Percentiles rank a stretch among this genome's conserved stretches.
These are phyloP conservation scores for Steromphala cineraria DNA, from an alignment of 2,888 invertebrate species.

Conservation along the genomic window DNA sequence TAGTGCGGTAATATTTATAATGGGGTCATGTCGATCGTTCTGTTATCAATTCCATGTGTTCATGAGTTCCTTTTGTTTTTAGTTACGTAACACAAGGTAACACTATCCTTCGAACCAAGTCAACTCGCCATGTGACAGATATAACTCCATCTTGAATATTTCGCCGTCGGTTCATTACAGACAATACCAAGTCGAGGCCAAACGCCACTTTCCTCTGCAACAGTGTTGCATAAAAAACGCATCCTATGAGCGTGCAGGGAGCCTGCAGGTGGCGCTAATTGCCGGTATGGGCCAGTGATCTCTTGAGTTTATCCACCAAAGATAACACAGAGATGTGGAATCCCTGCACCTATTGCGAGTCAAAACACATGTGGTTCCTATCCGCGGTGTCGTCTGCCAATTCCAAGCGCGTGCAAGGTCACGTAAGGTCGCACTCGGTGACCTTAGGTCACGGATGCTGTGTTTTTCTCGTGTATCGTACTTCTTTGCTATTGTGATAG, in stretches of 20 bases:
- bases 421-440: background rate
- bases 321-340: background rate
- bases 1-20: too few species aligned
- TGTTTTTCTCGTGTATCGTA: background rate
- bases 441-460: constrained; percentile 11
- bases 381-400: constrained; percentile 16
- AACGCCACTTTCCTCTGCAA: too few species aligned
- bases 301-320: constrained; percentile 10
- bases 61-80: background rate
- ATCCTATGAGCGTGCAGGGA: background rate
- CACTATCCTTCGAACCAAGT: background rate
- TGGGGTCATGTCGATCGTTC: too few species aligned
- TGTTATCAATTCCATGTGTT: too few species aligned
- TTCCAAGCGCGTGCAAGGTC: constrained; percentile 19
- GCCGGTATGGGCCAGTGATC: background rate
- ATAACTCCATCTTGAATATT: background rate
- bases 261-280: background rate
- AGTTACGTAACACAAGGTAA: background rate
- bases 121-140: background rate
- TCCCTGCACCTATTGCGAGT: constrained; percentile 11
- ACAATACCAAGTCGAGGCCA: too few species aligned
- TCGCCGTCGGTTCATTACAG: too few species aligned
- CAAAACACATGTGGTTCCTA: constrained; percentile 14
- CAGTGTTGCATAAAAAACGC: background rate
- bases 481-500: constrained; percentile 3